Evolutionary conservation across 2,113 vertebrate species (phyloP).

Genomic region (Scophthalmus maximus): DNA sequence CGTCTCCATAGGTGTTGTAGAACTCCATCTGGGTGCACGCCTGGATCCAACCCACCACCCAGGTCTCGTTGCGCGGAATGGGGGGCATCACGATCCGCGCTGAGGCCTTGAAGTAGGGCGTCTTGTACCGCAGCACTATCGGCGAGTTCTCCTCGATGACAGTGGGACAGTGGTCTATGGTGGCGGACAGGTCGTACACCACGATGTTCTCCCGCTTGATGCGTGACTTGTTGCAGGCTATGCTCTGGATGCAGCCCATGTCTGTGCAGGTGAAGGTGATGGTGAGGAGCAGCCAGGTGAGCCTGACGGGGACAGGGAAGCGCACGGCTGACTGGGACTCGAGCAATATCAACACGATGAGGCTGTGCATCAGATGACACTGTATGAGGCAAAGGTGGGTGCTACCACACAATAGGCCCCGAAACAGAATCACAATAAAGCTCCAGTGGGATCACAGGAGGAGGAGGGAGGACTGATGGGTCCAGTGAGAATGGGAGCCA

Average conservation of each 20-base stretch:
- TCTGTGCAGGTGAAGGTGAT: slow-evolving; percentile 65
- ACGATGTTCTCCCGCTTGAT: slow-evolving; percentile 95
- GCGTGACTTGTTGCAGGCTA: slow-evolving; percentile 96
- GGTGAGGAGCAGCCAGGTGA: slow-evolving; percentile 66
- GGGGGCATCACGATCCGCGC: slow-evolving; percentile 95
- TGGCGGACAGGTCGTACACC: slow-evolving; percentile 94
- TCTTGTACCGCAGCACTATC: slow-evolving; percentile 96
- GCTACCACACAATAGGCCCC: slow-evolving; percentile 51
- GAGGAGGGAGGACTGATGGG: not conserved
- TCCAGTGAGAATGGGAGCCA: slow-evolving; percentile 22
- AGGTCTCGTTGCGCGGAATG: slow-evolving; percentile 92
- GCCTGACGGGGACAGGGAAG: slow-evolving; percentile 48
- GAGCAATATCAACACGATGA: slow-evolving; percentile 51
- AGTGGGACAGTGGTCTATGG: slow-evolving; percentile 94
- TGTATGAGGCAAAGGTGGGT: slow-evolving; percentile 63
- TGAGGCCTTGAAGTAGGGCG: slow-evolving; percentile 96
- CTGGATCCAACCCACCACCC: slow-evolving; percentile 99
- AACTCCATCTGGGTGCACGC: slow-evolving; percentile 99
- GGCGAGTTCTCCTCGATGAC: slow-evolving; percentile 96
- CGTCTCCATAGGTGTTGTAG: slow-evolving; percentile 96
- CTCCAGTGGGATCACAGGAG: too few species aligned
- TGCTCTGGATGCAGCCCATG: slow-evolving; percentile 97
- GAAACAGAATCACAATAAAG: slow-evolving; percentile 22
- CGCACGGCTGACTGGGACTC: slow-evolving; percentile 58
- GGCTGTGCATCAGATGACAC: slow-evolving; percentile 61